phyloP scores from a whole-genome alignment of 2,888 invertebrate genomes.

The Synanthedon formicaeformis region DNA sequence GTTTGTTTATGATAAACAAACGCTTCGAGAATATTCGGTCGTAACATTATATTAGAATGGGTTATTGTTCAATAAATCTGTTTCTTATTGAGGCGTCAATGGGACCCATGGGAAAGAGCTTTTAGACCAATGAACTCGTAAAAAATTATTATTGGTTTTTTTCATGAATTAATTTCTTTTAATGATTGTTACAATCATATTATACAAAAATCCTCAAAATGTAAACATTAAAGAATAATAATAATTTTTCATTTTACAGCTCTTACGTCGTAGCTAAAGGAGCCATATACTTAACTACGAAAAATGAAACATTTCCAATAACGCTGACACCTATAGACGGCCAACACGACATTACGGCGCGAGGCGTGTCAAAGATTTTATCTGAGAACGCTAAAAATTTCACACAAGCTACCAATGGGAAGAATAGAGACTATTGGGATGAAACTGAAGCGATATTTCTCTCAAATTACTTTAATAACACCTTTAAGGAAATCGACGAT shows the following conservation, averaged over 20 bases:
- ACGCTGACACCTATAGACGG: constrained; percentile 49
- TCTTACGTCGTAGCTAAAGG: constrained; percentile 46
- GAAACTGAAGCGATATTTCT: constrained; percentile 37
- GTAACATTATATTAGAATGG: too few species aligned
- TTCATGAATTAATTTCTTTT: too few species aligned
- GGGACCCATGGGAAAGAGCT: too few species aligned
- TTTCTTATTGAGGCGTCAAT: too few species aligned
- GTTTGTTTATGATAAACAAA: too few species aligned
- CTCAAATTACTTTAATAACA: constrained; percentile 45
- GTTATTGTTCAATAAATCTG: too few species aligned
- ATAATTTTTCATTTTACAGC: constrained; percentile 1
- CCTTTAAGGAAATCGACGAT: constrained; percentile 31
- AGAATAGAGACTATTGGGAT: constrained; percentile 37
- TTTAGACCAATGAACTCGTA: too few species aligned
- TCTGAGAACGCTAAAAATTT: constrained; percentile 44
- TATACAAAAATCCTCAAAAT: too few species aligned
- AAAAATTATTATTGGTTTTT: too few species aligned
- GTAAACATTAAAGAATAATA: neutral
- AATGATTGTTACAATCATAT: too few species aligned
- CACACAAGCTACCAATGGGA: constrained; percentile 24
- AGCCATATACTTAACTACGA: constrained; percentile 63
- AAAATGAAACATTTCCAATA: constrained; percentile 67
- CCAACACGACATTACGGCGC: constrained; percentile 35
- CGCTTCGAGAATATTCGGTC: too few species aligned
- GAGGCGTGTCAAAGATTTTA: constrained; percentile 44